These are phyloP conservation scores for Temnothorax longispinosus DNA, from an alignment of 1,140 invertebrate genomes.

Conservation along the genomic window DNA sequence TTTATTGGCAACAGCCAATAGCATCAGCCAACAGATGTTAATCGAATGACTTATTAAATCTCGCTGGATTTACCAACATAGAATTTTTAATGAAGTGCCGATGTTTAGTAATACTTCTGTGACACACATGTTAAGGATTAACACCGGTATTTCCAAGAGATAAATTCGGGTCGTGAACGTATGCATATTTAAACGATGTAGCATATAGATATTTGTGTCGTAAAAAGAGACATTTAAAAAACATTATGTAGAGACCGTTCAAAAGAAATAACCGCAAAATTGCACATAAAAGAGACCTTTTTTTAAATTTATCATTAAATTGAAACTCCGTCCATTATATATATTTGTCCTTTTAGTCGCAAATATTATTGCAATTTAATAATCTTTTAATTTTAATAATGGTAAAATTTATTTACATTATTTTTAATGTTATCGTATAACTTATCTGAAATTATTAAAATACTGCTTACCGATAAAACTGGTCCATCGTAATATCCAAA, in stretches of 20 bases:
- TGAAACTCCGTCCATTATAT: background rate
- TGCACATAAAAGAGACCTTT: background rate
- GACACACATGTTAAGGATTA: constrained; percentile 8
- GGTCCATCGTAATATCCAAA: constrained; percentile 82
- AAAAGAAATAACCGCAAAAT: background rate
- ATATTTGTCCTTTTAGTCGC: background rate
- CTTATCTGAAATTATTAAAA: background rate
- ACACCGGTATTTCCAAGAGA: constrained; percentile 5
- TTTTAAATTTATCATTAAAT: background rate
- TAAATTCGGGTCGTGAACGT: constrained; percentile 31
- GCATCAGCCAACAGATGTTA: background rate
- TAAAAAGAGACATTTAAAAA: constrained; percentile 1
- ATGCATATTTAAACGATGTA: background rate
- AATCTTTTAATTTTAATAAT: background rate
- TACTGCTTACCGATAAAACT: constrained; percentile 77
- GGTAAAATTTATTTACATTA: background rate
- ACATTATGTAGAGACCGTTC: background rate
- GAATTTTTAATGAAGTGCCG: background rate
- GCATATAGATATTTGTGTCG: background rate
- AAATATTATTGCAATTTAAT: background rate
- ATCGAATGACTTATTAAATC: background rate
- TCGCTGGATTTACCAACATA: background rate
- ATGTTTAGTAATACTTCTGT: background rate
- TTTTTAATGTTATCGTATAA: background rate
- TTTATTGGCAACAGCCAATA: background rate